phyloP scores from a whole-genome alignment of 2,113 vertebrate genomes.

The Neomonachus schauinslandi region DNA sequence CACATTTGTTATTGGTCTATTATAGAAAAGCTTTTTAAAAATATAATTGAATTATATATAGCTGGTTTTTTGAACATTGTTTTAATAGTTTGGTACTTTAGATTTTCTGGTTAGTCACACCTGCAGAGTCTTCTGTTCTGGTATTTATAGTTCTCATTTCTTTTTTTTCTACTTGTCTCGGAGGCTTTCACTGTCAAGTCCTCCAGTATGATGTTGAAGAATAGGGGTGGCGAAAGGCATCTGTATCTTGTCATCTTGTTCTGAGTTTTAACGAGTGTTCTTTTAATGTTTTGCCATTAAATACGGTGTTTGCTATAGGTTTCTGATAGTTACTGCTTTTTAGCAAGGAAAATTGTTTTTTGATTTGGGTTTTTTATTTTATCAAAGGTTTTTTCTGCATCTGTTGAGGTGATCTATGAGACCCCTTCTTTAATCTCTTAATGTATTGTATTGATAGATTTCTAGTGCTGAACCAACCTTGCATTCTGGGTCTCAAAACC shows the following conservation, averaged over 20 bases:
- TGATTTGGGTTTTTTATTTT: not conserved
- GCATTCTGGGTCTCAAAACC: not conserved
- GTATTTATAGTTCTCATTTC: not conserved
- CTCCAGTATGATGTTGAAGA: not conserved
- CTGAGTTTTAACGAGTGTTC: not conserved
- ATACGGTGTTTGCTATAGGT: not conserved
- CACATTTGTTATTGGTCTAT: not conserved
- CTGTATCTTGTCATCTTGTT: not conserved
- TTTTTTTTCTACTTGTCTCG: not conserved
- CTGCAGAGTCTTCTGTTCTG: not conserved
- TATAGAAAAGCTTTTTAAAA: not conserved
- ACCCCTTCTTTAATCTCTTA: not conserved
- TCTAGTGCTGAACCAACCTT: not conserved
- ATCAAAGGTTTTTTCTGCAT: not conserved
- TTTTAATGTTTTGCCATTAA: not conserved
- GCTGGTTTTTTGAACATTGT: not conserved
- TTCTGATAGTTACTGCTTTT: not conserved
- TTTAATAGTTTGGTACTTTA: not conserved
- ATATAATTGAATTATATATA: not conserved
- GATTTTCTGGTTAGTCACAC: not conserved
- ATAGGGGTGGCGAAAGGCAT: not conserved
- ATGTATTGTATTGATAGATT: not conserved
- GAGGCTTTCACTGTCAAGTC: not conserved
- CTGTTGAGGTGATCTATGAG: not conserved
- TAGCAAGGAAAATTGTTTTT: not conserved